Base-by-base conservation (phyloP, 2,888 invertebrate genomes). In the Alloplasta piceator region DNA sequence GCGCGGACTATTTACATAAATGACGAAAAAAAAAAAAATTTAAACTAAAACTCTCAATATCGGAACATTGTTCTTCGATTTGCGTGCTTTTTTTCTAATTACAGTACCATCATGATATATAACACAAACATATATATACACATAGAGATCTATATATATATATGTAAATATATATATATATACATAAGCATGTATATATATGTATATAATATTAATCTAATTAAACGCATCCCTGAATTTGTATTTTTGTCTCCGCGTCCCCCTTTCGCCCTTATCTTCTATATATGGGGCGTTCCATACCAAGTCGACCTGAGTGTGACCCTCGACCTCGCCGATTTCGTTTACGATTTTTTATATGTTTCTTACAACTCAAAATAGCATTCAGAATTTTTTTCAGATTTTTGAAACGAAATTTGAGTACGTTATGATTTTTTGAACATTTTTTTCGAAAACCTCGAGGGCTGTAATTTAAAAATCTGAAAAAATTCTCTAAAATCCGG, bases 211-310 rank as follows among this genome's bases (percentile, higher is more conserved):
- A 82, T 82, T 81, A 79, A 85, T 82, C 76, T 82, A 79, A 73
- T 48, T 64, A 83, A 84, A 82, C 85, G 83, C 84, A 82, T 87
- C 86, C 86, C 88, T 87, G 87, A 86, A 86, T 79, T 72, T 85
- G n/a, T 74, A 71, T 83, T 81, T 85, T 86, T 83, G 83, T 85
- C 83, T 84, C 81, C 83, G 72, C 83, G 70, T 82, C 77, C 48
- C 60, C 5, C 39, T 75, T 48, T 52, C 14, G n/a, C 16, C n/a
- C n/a, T n/a, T n/a, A n/a, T n/a, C n/a, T n/a, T n/a, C n/a, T n/a
- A n/a, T n/a, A n/a, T n/a, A n/a, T n/a, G n/a, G n/a, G n/a, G n/a
- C n/a, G n/a, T n/a, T n/a, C n/a, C n/a, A n/a, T n/a, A n/a, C n/a
- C n/a, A n/a, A n/a, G n/a, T n/a, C n/a, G n/a, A n/a, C n/a, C n/a